Evolutionary conservation across 1,140 invertebrate species (phyloP).

Genomic region (Eciton burchellii): DNA sequence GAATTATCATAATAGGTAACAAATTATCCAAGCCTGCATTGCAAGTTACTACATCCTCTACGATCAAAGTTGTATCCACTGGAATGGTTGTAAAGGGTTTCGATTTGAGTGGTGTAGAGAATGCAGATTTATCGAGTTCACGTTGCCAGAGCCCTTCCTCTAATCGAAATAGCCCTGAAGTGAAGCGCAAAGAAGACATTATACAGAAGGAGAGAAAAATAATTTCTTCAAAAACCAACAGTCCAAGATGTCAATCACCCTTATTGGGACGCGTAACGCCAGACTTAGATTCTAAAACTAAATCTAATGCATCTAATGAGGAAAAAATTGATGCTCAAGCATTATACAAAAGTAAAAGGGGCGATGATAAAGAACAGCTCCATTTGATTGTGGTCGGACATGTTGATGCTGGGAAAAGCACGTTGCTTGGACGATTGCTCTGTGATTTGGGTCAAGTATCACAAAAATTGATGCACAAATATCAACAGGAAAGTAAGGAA

Average conservation of each 20-base stretch:
- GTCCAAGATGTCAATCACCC: slow-evolving; percentile 88
- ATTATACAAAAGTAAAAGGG: slow-evolving; percentile 91
- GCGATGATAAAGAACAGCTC: slow-evolving; percentile 92
- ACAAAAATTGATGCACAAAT: slow-evolving; percentile 97
- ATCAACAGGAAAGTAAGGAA: slow-evolving; percentile 99
- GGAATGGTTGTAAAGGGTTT: slow-evolving; percentile 79
- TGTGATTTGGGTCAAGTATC: slow-evolving; percentile 96
- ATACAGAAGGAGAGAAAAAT: slow-evolving; percentile 73
- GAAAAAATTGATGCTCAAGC: slow-evolving; percentile 86
- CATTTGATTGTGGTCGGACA: slow-evolving; percentile 99
- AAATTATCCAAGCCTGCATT: slow-evolving; percentile 75
- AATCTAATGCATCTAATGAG: slow-evolving; percentile 85
- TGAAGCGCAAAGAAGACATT: slow-evolving; percentile 70
- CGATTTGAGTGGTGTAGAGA: slow-evolving; percentile 76
- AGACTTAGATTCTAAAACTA: slow-evolving; percentile 79
- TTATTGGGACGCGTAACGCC: slow-evolving; percentile 86
- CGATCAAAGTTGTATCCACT: slow-evolving; percentile 80
- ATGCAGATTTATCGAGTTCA: slow-evolving; percentile 73
- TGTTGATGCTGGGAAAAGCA: slow-evolving; percentile 99
- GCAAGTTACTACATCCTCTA: slow-evolving; percentile 74
- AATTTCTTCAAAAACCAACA: slow-evolving; percentile 74
- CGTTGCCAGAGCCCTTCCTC: slow-evolving; percentile 79
- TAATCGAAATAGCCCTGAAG: slow-evolving; percentile 77
- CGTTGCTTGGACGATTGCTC: slow-evolving; percentile 97
- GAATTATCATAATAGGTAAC: slow-evolving; percentile 77